Conservation (phyloP, 2,113 vertebrate species). For the Tyto alba region DNA sequence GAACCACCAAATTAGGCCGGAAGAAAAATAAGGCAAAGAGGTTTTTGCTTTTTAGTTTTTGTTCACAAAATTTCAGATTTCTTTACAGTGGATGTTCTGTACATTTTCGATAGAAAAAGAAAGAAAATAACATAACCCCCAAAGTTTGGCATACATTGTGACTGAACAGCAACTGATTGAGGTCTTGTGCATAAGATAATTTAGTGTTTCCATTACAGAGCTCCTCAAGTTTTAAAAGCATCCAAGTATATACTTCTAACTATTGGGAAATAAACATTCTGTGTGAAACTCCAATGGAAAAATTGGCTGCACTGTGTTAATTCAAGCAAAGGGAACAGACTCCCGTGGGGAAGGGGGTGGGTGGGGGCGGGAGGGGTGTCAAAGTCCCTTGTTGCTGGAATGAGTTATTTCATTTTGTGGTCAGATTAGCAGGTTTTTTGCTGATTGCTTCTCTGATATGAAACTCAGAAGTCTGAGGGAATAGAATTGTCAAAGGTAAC, state of each 20-base stretch:
- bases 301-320: not conserved
- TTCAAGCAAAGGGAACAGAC: not conserved
- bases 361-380: no score
- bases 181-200: not conserved
- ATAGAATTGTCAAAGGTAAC: not conserved
- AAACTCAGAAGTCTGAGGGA: not conserved
- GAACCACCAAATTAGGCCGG: not conserved
- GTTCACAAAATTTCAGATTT: not conserved
- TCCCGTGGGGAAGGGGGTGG: no score
- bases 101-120: not conserved
- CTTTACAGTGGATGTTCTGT: not conserved
- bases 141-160: not conserved
- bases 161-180: not conserved
- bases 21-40: not conserved
- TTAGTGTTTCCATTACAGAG: constrained; percentile 14
- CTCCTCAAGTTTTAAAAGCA: constrained; percentile 6
- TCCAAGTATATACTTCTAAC: not conserved
- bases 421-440: not conserved
- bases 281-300: not conserved
- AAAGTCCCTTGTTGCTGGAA: not conserved
- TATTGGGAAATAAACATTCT: constrained; percentile 1
- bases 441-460: not conserved
- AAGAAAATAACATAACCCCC: not conserved
- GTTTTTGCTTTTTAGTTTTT: not conserved
- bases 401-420: not conserved